phyloP scores from a whole-genome alignment of 2,797 vertebrate genomes.

The Anas bahamensis region DNA sequence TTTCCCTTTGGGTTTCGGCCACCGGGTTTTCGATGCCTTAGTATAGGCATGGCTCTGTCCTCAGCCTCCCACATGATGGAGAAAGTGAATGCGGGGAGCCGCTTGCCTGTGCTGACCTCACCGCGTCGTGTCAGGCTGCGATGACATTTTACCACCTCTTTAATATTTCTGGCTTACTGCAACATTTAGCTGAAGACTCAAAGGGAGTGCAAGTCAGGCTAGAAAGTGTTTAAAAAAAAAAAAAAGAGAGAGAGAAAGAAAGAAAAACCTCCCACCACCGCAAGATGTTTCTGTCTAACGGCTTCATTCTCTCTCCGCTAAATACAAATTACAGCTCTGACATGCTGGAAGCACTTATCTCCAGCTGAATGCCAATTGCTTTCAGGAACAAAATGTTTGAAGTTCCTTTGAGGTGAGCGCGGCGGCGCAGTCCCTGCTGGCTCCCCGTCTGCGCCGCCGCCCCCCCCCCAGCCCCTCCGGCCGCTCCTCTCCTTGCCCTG shows the following conservation, averaged over 20 bases:
- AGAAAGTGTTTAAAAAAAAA: not conserved
- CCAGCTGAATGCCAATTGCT: constrained; percentile 64
- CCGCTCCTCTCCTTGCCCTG: not conserved
- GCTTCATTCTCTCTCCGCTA: constrained; percentile 50
- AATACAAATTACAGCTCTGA: constrained; percentile 65
- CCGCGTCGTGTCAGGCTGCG: not conserved
- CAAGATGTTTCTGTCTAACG: constrained; percentile 76
- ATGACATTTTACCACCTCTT: not conserved
- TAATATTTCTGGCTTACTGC: not conserved
- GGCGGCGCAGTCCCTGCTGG: not conserved
- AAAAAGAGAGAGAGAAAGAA: constrained; percentile 15
- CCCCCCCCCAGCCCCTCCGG: not conserved
- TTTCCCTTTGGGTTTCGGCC: not conserved
- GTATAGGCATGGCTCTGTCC: not conserved
- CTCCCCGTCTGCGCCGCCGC: not conserved
- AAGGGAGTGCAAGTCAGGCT: constrained; percentile 11
- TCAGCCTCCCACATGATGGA: not conserved
- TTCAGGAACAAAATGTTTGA: constrained; percentile 58
- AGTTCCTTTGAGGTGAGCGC: constrained; percentile 71
- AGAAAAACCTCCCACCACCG: constrained; percentile 60
- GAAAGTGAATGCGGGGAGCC: not conserved
- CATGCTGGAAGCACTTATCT: constrained; percentile 61
- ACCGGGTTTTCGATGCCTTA: constrained; percentile 15
- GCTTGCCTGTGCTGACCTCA: not conserved
- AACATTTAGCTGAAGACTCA: not conserved